Conservation (phyloP, 2,888 invertebrate genomes). For the Gryllus longicercus region DNA sequence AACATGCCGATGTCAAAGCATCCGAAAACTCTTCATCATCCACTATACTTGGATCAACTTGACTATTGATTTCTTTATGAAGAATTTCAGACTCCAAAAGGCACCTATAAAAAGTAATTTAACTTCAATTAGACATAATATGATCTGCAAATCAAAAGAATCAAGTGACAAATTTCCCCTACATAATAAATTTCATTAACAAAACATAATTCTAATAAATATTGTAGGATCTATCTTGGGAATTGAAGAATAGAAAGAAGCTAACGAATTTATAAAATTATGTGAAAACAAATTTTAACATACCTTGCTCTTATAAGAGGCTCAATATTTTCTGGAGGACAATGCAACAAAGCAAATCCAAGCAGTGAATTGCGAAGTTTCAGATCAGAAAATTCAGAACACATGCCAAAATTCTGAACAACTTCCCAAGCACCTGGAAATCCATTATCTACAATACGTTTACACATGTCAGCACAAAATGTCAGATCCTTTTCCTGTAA, state of each 20-base stretch:
- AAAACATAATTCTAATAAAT: no score
- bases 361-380: slow-evolving; percentile 44
- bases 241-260: no score
- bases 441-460: slow-evolving; percentile 50
- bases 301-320: slow-evolving; percentile 41
- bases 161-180: no score
- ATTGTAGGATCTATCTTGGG: no score
- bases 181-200: no score
- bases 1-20: slow-evolving; percentile 55
- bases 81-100: slow-evolving; percentile 39
- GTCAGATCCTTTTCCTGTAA: slow-evolving; percentile 48
- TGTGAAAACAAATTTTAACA: not conserved
- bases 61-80: slow-evolving; percentile 42
- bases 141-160: not conserved
- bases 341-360: slow-evolving; percentile 50
- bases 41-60: slow-evolving; percentile 41
- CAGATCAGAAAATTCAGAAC: slow-evolving; percentile 49
- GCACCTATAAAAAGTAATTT: slow-evolving; percentile 35
- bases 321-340: slow-evolving; percentile 47
- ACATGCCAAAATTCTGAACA: slow-evolving; percentile 52
- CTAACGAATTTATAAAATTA: no score
- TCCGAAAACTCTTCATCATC: slow-evolving; percentile 57
- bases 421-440: slow-evolving; percentile 55
- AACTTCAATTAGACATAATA: not conserved
- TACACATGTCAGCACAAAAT: slow-evolving; percentile 50